Percentiles rank a stretch among this genome's conserved stretches.
phyloP scores from a whole-genome alignment of 2,888 invertebrate species.

The Chymomyza fuscimana region DNA sequence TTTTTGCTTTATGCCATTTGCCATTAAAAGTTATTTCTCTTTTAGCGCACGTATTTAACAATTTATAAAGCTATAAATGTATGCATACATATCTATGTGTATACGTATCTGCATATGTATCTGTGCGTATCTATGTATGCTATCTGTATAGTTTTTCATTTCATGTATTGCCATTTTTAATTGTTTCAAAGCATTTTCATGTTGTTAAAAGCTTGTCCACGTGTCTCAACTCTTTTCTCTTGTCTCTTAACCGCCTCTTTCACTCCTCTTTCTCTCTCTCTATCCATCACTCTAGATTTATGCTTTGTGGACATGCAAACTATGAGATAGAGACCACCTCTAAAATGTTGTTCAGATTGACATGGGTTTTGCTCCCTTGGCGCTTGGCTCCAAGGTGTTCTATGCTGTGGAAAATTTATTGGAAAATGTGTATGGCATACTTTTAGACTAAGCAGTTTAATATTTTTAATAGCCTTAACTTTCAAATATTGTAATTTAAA shows the following conservation, averaged over 20 bases:
- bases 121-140: not conserved
- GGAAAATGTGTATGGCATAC: not conserved
- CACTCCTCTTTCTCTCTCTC: not conserved
- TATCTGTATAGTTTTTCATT: slow-evolving; percentile 7
- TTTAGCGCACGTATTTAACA: not conserved
- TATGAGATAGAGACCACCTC: slow-evolving; percentile 9
- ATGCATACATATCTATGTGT: not conserved
- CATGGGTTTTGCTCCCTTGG: not conserved
- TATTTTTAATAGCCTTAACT: not conserved
- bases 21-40: slow-evolving; percentile 32
- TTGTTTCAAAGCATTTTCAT: slow-evolving; percentile 70
- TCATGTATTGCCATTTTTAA: slow-evolving; percentile 54
- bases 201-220: slow-evolving; percentile 55
- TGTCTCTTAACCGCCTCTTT: not conserved
- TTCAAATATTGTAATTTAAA: not conserved
- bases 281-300: slow-evolving; percentile 41
- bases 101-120: not conserved
- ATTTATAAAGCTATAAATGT: slow-evolving; percentile 1
- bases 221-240: slow-evolving; percentile 16
- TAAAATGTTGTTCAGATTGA: not conserved
- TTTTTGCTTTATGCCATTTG: slow-evolving; percentile 42
- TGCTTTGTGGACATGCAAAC: slow-evolving; percentile 65
- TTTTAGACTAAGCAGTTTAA: not conserved
- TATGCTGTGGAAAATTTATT: not conserved
- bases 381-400: not conserved